Evolutionary conservation across 2,113 vertebrate species (phyloP), one percentile per base, ranked within the genome.

Genomic region (Micromys minutus): DNA sequence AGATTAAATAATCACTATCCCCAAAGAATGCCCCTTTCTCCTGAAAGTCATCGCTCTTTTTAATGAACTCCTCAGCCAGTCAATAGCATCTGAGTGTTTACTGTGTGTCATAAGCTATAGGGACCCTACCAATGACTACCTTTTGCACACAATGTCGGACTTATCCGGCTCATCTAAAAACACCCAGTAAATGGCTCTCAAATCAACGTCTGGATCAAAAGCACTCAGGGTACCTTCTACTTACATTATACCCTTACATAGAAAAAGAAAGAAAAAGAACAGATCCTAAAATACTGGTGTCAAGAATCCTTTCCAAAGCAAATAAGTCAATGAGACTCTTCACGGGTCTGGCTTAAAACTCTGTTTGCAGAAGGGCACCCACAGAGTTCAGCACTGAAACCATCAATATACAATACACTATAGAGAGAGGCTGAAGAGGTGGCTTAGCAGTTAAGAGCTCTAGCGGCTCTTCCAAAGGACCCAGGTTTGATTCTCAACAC

Each of bases 351-450:
- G 31, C 52, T 86, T 65, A 13, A 24, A 63, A 94, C 74, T 95
- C 15, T 77, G 24, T 86, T 16, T 80, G 63, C 65, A 36, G 5
- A 39, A 67, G n/a, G 87, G 24, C 55, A 24, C 88, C 67, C 63
- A 57, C 85, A 80, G 88, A 94, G 31, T 74, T 57, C 75, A 89
- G 85, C 22, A 42, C 45, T 8, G 21, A 45, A 94, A 95, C 10
- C 47, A 77, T 8, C 24, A 61, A 74, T 42, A 81, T 19, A 55
- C 16, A 69, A 24, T 39, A 36, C 3, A 69, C 9, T 39, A n/a
- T n/a, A 80, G 24, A 9, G 9, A 39, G 24, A 24, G 7, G 39
- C 19, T 84, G 11, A 17, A 45, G 22, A 83, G 57, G 57, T 42
- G 24, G 39, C 39, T 84, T 39, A 84, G 24, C 57, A 45, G 39